Conservation (phyloP, 2,888 invertebrate genomes). For the Melitaea athalia region DNA sequence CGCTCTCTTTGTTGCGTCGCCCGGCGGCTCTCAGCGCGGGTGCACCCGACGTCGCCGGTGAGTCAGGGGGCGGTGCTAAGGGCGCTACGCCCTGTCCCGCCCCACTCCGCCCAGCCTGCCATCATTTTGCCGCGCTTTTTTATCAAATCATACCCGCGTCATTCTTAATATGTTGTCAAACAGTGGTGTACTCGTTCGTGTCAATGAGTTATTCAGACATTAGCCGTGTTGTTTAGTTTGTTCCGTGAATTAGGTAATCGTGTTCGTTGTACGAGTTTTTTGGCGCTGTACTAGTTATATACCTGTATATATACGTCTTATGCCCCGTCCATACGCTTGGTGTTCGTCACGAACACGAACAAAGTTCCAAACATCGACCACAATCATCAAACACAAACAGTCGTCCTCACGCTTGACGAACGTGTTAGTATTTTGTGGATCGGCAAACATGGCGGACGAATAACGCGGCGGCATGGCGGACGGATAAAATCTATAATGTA, state of each 20-base stretch:
- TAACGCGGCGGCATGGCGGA: no score
- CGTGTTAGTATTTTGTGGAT: no score
- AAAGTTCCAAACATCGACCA: no score
- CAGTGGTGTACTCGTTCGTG: slow-evolving; percentile 59
- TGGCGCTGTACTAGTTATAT: slow-evolving; percentile 14
- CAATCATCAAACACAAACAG: no score
- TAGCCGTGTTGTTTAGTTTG: slow-evolving; percentile 45
- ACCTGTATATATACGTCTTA: no score
- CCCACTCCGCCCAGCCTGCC: slow-evolving; percentile 72
- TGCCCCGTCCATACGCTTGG: no score
- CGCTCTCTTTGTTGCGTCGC: slow-evolving; percentile 51
- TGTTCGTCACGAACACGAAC: no score
- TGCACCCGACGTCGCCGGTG: slow-evolving; percentile 57
- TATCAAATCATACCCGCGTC: slow-evolving; percentile 66
- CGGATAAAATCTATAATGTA: no score
- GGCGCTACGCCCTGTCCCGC: slow-evolving; percentile 73
- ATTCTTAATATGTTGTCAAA: slow-evolving; percentile 75
- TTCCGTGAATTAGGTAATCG: slow-evolving; percentile 40
- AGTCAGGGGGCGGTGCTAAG: slow-evolving; percentile 76
- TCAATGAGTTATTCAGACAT: slow-evolving; percentile 47
- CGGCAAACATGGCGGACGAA: no score
- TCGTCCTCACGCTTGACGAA: no score
- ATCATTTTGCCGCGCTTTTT: slow-evolving; percentile 77
- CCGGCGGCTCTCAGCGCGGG: slow-evolving; percentile 36
- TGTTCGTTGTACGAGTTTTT: slow-evolving; percentile 23